Base-by-base conservation (phyloP, 1,140 invertebrate genomes). In the Drosophila sucinea region DNA sequence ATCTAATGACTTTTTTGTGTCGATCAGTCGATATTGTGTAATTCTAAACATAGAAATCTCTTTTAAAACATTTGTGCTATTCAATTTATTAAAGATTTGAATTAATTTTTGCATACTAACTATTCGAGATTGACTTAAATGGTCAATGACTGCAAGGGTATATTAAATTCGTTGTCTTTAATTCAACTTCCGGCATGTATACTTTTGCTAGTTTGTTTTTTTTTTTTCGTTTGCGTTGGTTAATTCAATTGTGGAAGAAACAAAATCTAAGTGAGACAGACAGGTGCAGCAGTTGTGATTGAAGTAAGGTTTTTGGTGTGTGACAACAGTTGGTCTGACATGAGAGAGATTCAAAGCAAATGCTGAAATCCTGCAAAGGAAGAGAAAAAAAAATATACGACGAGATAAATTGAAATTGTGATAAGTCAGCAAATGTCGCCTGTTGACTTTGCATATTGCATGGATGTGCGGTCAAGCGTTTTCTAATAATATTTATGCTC, bases 381-480 rank as follows among this genome's bases (percentile, higher is more conserved):
- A 27, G 7, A 29, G 44, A 72, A 63, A 64, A 67, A 56, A 69
- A 77, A 69, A 54, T 60, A 6, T 41, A 70, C 61, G 64, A 74
- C 69, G 72, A 74, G 58, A 60, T 61, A 75, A 70, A 70, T 51
- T 38, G 23, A 27, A 51, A 51, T 54, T 64, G 51, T 61, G 41
- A 77, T 57, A 75, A 78, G 81, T 81, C 70, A 85, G 73, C 81
- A 85, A 77, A 85, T 69, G 64, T 64, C 56, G 51, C 57, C 64
- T 57, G 65, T 84, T 85, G 81, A 77, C 81, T 85, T 56, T 62
- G 81, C 74, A 77, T 51, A 79, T 70, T 67, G 63, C 67, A 81
- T 27, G 44, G 23, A 32, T 58, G 78, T 85, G 82, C 78, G 82
- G 82, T 86, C 82, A 86, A 81, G 82, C 75, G 72, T 75, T 68